Evolutionary conservation across 2,113 vertebrate species (phyloP).

Genomic region (Pseudopipra pipra): DNA sequence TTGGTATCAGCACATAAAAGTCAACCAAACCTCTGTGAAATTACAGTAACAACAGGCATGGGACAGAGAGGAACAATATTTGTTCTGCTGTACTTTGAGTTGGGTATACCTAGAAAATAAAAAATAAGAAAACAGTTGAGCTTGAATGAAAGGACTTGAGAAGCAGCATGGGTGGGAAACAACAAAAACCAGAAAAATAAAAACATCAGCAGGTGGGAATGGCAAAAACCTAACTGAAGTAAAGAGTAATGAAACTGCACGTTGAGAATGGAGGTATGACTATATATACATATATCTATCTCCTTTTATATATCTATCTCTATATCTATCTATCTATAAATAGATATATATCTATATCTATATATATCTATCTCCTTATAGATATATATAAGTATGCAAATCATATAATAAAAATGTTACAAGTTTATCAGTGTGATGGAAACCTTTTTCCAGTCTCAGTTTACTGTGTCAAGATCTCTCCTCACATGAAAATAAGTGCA

Average conservation of each 20-base stretch:
- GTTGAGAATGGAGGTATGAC: background rate
- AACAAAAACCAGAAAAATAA: background rate
- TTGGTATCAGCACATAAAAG: background rate
- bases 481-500: background rate
- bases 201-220: background rate
- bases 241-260: background rate
- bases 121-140: background rate
- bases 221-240: background rate
- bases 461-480: background rate
- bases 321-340: too few species aligned
- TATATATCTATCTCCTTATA: background rate
- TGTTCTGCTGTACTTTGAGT: background rate
- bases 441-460: background rate
- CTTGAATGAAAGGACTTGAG: background rate
- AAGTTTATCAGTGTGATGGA: background rate
- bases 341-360: too few species aligned
- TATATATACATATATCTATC: too few species aligned
- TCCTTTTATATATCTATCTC: too few species aligned
- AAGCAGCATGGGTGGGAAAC: background rate
- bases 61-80: background rate
- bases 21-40: background rate
- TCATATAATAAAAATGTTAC: background rate
- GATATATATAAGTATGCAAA: background rate
- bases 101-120: background rate
- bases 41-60: background rate